These are phyloP conservation scores for Agrotis segetum DNA, from an alignment of 2,888 invertebrate genomes.

Conservation along the genomic window DNA sequence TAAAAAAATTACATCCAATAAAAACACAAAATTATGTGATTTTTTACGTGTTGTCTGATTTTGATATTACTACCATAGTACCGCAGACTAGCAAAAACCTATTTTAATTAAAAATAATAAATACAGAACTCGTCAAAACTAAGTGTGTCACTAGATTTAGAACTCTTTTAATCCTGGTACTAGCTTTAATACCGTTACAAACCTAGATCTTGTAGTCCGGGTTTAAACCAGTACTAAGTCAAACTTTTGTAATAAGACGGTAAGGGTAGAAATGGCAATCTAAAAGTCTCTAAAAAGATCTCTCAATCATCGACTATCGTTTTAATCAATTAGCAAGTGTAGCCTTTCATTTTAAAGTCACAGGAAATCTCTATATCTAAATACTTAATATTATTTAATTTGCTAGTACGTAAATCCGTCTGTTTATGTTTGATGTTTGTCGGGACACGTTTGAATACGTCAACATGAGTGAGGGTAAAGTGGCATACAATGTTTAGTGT, in stretches of 20 bases:
- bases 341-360: conserved; percentile 4
- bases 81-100: neutral
- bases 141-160: neutral
- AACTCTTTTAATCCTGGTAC: too few species aligned
- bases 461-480: conserved; percentile 34
- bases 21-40: neutral
- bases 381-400: conserved; percentile 18
- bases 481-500: conserved; percentile 61
- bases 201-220: too few species aligned
- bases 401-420: conserved; percentile 32
- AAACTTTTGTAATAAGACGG: too few species aligned
- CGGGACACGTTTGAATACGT: conserved; percentile 24
- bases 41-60: neutral
- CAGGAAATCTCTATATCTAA: neutral
- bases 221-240: too few species aligned
- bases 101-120: neutral
- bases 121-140: neutral
- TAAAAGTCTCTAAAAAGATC: neutral
- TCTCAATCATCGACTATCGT: neutral
- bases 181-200: too few species aligned
- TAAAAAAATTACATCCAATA: neutral
- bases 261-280: neutral
- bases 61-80: neutral
- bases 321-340: neutral
- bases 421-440: conserved; percentile 25